phyloP scores from a whole-genome alignment of 2,888 invertebrate species.

The Venustoraphidia nigricollis region DNA sequence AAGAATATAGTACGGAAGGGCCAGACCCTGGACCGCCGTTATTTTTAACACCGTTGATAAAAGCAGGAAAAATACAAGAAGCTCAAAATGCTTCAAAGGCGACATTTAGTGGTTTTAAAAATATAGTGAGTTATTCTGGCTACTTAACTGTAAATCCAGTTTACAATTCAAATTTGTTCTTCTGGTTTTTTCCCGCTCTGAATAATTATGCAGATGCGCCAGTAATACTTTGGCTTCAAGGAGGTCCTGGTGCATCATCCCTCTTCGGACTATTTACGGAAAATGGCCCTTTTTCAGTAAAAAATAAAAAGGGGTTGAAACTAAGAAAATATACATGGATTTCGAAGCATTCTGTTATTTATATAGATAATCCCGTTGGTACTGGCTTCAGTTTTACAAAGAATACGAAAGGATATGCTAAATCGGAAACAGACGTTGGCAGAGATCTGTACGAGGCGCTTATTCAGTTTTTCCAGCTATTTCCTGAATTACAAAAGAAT shows the following conservation, averaged over 20 bases:
- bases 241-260: slow-evolving; percentile 71
- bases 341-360: slow-evolving; percentile 61
- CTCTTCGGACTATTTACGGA: slow-evolving; percentile 70
- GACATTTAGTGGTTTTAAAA: slow-evolving; percentile 38
- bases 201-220: slow-evolving; percentile 40
- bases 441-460: slow-evolving; percentile 61
- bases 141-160: slow-evolving; percentile 69
- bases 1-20: slow-evolving; percentile 15
- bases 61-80: slow-evolving; percentile 50
- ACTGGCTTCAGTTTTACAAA: slow-evolving; percentile 85
- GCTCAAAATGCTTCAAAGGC: slow-evolving; percentile 40
- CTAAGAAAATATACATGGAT: slow-evolving; percentile 68
- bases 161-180: slow-evolving; percentile 70
- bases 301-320: slow-evolving; percentile 24
- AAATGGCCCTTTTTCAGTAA: slow-evolving; percentile 59
- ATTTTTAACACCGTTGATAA: slow-evolving; percentile 59
- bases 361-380: slow-evolving; percentile 87
- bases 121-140: slow-evolving; percentile 57
- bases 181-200: slow-evolving; percentile 82
- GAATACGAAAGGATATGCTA: slow-evolving; percentile 58
- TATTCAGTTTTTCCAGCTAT: slow-evolving; percentile 69
- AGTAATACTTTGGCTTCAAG: slow-evolving; percentile 72
- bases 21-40: slow-evolving; percentile 40
- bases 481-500: slow-evolving; percentile 54
- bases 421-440: slow-evolving; percentile 65